Base-by-base conservation (phyloP, 1,140 invertebrate species). In the Halictus rubicundus region DNA sequence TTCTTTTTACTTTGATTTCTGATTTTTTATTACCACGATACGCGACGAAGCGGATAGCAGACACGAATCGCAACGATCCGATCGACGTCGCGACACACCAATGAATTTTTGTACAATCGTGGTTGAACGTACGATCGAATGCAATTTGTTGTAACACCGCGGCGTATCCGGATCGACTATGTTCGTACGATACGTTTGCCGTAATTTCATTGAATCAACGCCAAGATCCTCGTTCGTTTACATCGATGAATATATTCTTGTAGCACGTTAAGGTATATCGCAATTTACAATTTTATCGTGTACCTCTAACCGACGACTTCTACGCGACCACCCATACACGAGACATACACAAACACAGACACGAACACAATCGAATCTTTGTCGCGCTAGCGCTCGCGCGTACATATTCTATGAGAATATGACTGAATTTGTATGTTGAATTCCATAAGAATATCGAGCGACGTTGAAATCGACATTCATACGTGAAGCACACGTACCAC, bases 391-490 rank as follows among this genome's bases (percentile, higher is more conserved):
- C 12, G 42, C 9, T 10, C 42, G 42, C 12, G 49, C 32, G 63
- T 75, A 68, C 65, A 76, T 76, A 60, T 63, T 78, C 52, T 61
- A 2, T 70, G 49, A 23, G 72, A 27, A 63, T 60, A 80, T 77
- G 52, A 69, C 32, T 78, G 57, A 32, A 70, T 84, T 75, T 64
- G 68, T 73, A 84, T 72, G 72, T 77, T 84, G 37, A 72, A 84
- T 77, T 73, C 27, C 57, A 81, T 68, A 59, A 32, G 27, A 84
- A 69, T 65, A 68, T 73, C 68, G 66, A 39, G 25, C 49, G 57
- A 76, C 25, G 57, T 64, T 65, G 57, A 52, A 69, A 49, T 61
- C 54, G 68, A 70, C 12, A 64, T 66, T 80, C 39, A 39, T 83
- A 77, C 16, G 63, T 68, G 68, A 64, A 68, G 46, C 23, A 68